A percentile compares a stretch with the other conserved stretches of the same genome.
phyloP scores from a whole-genome alignment of 1,140 invertebrate genomes.

The Bombus waltoni region DNA sequence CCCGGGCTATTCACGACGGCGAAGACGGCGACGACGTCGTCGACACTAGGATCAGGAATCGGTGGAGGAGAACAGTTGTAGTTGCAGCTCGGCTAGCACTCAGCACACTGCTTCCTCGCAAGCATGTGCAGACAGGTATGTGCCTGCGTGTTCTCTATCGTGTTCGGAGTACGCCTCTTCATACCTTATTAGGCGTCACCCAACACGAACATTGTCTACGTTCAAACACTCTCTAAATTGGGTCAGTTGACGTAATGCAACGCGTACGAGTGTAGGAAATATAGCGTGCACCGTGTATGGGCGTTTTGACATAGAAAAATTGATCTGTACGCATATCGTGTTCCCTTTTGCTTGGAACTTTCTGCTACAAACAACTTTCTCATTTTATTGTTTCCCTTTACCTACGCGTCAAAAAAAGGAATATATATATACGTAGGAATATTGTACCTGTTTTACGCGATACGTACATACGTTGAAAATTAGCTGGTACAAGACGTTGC shows the following conservation, averaged over 20 bases:
- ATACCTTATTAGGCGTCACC: slow-evolving; percentile 74
- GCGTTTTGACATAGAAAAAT: not conserved
- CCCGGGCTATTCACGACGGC: slow-evolving; percentile 34
- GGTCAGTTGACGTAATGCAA: slow-evolving; percentile 72
- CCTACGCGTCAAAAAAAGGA: not conserved
- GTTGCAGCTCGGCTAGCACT: slow-evolving; percentile 30
- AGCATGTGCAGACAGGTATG: slow-evolving; percentile 56
- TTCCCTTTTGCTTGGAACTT: not conserved
- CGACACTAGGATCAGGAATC: slow-evolving; percentile 14
- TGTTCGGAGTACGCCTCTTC: slow-evolving; percentile 62
- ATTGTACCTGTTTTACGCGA: not conserved
- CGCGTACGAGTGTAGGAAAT: slow-evolving; percentile 26
- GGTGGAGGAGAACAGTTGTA: slow-evolving; percentile 39
- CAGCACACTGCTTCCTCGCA: slow-evolving; percentile 20
- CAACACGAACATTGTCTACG: slow-evolving; percentile 64
- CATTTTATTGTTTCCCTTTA: not conserved
- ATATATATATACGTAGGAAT: not conserved
- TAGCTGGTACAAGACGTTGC: not conserved
- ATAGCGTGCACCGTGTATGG: slow-evolving; percentile 5
- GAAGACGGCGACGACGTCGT: slow-evolving; percentile 34
- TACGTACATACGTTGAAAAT: not conserved
- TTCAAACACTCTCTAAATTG: slow-evolving; percentile 73
- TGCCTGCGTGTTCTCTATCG: slow-evolving; percentile 45
- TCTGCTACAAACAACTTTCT: not conserved
- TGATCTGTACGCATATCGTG: not conserved